Base-by-base conservation (phyloP, 2,113 vertebrate genomes). In the Panthera uncia region DNA sequence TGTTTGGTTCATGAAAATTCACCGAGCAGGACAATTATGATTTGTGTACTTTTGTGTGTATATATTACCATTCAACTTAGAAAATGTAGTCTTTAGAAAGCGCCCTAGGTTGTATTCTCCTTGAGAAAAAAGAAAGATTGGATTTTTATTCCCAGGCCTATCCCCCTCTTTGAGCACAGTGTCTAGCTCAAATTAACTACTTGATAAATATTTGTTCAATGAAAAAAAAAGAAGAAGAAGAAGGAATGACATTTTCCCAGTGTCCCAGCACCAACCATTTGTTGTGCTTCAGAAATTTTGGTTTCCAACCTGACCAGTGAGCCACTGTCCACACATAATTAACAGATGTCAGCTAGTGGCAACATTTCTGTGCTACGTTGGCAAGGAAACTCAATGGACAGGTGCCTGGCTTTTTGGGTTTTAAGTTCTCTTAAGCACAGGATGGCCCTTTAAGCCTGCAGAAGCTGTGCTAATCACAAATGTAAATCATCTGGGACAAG, bases 371-470 rank as follows among this genome's bases (percentile, higher is more conserved):
- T 14, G 12, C 41, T 36, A 19, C 69, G 19, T 63, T 63, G 45
- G 66, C 61, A 89, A 50, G 66, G 80, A 84, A 81, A 38, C 55
- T n/a, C 36, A n/a, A 31, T 14, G 21, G 25, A 79, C 79, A 92
- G 79, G 73, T 91, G 69, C 57, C 38, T 66, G 89, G 41, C 61
- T 41, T 85, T 86, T 89, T 90, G 86, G 65, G 50, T 48, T 76
- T 55, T 61, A 84, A 89, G 66, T 82, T 97, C 91, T 94, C 33
- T 85, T 61, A 68, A 86, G 87, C 27, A 36, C 6, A 61, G 78
- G 96, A 81, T 93, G 65, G 73, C 86, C 86, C 76, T 81, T 71
- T 23, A 85, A 96, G 41, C 52, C 92, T 82, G 6, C 45, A 92
- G 68, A 95, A 98, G 71, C 71, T 16, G 79, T 52, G 90, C 79